Conservation (phyloP, 2,888 invertebrate genomes). For the Ephialtes manifestator region DNA sequence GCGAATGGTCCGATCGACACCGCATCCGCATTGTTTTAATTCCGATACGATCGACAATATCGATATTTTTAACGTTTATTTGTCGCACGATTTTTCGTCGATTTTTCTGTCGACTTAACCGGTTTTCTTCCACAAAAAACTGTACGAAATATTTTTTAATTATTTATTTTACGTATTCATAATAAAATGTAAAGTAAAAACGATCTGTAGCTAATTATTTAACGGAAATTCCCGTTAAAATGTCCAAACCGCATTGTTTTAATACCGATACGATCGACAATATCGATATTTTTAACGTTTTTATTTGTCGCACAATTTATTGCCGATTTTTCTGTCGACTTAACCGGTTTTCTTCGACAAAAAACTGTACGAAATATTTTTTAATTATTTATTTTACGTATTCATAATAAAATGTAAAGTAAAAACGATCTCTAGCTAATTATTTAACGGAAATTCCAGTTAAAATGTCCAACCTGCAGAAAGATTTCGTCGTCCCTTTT, state of each 20-base stretch:
- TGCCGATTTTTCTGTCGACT: background rate
- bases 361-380: background rate
- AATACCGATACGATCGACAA: background rate
- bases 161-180: background rate
- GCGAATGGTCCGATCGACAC: background rate
- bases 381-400: background rate
- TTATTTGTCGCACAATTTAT: background rate
- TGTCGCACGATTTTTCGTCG: background rate
- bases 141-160: background rate
- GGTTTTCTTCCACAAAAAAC: background rate
- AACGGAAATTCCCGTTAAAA: too few species aligned
- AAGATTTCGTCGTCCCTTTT: background rate
- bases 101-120: background rate
- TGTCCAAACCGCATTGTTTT: background rate
- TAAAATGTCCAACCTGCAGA: too few species aligned
- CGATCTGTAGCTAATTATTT: too few species aligned
- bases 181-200: too few species aligned
- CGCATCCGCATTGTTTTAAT: constrained; percentile 1
- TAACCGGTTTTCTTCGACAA: background rate
- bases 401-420: too few species aligned
- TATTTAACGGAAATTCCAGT: too few species aligned
- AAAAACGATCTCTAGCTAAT: too few species aligned
- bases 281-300: background rate
- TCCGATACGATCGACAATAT: background rate
- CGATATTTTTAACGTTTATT: background rate